Base-by-base conservation (phyloP, 2,888 invertebrate genomes). In the Chloromyia formosa region DNA sequence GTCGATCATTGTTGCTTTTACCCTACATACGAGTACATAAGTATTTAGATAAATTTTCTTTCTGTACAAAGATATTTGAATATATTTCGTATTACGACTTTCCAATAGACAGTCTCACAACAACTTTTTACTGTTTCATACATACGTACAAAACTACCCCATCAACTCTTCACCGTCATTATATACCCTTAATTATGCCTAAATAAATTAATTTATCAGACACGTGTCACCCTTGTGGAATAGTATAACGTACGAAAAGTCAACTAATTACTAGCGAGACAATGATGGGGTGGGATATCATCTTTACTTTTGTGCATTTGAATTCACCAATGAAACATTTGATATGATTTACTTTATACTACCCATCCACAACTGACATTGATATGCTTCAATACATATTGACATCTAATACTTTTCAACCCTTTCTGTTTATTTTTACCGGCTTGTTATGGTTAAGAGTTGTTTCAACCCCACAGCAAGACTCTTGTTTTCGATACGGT, bases 391-490 rank as follows among this genome's bases (percentile, higher is more conserved):
- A 49, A 23, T 49, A 68, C 66, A 68, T 53, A 68, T 49, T 49
- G 66, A 49, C 49, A 68, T 68, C 18, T 18, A 68, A 68, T 68
- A 68, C 66, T 68, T 68, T 49, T 68, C 66, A 68, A 68, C 66
- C 66, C 66, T 68, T 68, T 22, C 66, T 68, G 23, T 68, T 68
- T 18, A 68, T 49, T 22, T 22, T 68, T 10, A 14, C 22, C 49
- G 53, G 7, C 18, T 42, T 64, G 64, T 64, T 42, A 42, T 64
- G 16, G 64, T 68, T 45, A n/a, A 1, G 66, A 68, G 22, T 22
- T 49, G 53, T 10, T 49, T 20, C n/a, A 49, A 20, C 22, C 53
- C 42, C 16, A 42, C 42, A 22, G 20, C 16, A n/a, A 58, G 12
- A 7, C 14, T 56, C 3, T 56, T 20, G 22, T 56, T 56, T 56